phyloP scores from a whole-genome alignment of 2,797 vertebrate species.

The Catamblyrhynchus diadema region DNA sequence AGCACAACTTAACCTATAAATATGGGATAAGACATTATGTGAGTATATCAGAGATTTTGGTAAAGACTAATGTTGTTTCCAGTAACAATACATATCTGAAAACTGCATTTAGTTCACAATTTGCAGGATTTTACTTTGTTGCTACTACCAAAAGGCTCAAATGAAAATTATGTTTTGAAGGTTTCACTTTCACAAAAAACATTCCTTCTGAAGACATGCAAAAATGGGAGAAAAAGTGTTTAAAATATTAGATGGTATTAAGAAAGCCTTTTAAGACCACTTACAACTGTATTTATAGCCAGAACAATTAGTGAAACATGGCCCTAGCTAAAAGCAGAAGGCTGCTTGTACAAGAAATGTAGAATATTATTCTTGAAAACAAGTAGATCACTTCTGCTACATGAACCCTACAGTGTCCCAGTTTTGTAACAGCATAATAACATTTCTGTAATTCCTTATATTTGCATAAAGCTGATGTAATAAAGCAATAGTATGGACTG shows the following conservation, averaged over 20 bases:
- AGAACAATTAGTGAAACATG: background rate
- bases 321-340: background rate
- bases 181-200: background rate
- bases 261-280: background rate
- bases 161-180: background rate
- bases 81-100: background rate
- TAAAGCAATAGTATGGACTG: background rate
- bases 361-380: background rate
- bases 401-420: background rate
- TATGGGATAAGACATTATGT: background rate
- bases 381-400: background rate
- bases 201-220: background rate
- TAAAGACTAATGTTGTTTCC: background rate
- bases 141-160: background rate
- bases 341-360: background rate
- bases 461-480: background rate
- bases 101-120: background rate
- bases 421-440: background rate
- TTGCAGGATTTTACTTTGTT: background rate
- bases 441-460: background rate
- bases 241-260: background rate
- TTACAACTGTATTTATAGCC: background rate
- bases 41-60: background rate
- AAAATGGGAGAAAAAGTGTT: background rate
- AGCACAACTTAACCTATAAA: background rate